Evolutionary conservation across 2,113 vertebrate species (phyloP).

Genomic region (Colistium nudipinnis): DNA sequence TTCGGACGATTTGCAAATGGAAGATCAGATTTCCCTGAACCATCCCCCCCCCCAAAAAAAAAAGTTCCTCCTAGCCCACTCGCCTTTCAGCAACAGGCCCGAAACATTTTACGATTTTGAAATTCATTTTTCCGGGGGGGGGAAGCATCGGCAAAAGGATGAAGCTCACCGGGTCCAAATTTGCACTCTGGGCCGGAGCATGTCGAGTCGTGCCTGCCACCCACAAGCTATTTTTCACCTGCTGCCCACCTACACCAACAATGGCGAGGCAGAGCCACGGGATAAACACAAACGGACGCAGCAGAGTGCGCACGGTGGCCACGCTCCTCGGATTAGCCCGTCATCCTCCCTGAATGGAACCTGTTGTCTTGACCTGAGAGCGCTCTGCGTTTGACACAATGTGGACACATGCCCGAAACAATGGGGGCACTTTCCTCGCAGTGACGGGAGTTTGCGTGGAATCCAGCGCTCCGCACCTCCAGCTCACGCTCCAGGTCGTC

Average conservation of each 20-base stretch:
- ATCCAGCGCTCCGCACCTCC: constrained; percentile 10
- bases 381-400: constrained; percentile 32
- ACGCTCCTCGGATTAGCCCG: constrained; percentile 68
- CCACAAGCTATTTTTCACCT: constrained; percentile 75
- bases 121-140: constrained; percentile 1
- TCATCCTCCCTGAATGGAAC: constrained; percentile 49
- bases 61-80: neutral
- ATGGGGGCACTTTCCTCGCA: constrained; percentile 5
- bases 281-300: constrained; percentile 71
- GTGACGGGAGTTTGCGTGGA: neutral
- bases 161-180: constrained; percentile 42
- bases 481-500: constrained; percentile 10
- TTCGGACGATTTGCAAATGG: neutral
- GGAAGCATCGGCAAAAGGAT: constrained; percentile 11
- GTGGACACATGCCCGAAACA: constrained; percentile 43
- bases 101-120: neutral
- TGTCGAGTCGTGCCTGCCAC: constrained; percentile 67
- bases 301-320: constrained; percentile 66
- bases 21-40: neutral
- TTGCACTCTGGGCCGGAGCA: constrained; percentile 40
- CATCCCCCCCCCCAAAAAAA: neutral
- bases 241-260: constrained; percentile 75
- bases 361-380: constrained; percentile 53
- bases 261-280: constrained; percentile 66
- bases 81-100: neutral